Base-by-base conservation (phyloP, 2,888 invertebrate species). In the Megaustenia siamemsis region DNA sequence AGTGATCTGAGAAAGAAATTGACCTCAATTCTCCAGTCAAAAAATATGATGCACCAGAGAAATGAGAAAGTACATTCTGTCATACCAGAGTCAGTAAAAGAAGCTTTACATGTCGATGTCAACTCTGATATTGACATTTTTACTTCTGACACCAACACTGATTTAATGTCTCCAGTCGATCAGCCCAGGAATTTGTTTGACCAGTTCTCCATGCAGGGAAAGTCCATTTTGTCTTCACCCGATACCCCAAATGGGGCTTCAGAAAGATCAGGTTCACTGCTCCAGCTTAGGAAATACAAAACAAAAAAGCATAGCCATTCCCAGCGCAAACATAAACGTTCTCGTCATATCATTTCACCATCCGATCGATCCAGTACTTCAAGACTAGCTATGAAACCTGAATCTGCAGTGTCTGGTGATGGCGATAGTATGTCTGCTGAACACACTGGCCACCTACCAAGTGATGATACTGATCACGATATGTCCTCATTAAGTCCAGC, bases 101-200 rank as follows among this genome's bases (percentile, higher is more conserved):
- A 53, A n/a, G 40, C 56, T 1, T 73, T 84, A 6, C 79, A 79
- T 35, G 63, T 84, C 1, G 79, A 73, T 32, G 78, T 80, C 32
- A 71, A 83, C 32, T 86, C 80, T n/a, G 76, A 76, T 32, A 68
- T 69, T 38, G 78, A 78, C 1, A 76, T 81, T 4, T 76, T 71
- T 56, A 49, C 82, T 56, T 76, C 78, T 38, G 84, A 84, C 69
- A 76, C 60, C 18, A 86, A 83, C n/a, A 69, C 79, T 28, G 78
- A 82, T 28, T 43, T 83, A 24, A 40, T 56, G 6, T 77, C 77
- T 10, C 73, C 79, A 21, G 75, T 32, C 43, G 71, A 77, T 24
- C 79, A 84, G 73, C 79, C 40, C 1, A 71, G 78, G 38, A 84
- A 84, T 45, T 45, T 84, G 49, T 84, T 84, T 84, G 84, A 78